Percentiles rank a stretch among this genome's conserved stretches.
Evolutionary conservation across 1,140 invertebrate species (phyloP).

Genomic region (Orchesella cincta): DNA sequence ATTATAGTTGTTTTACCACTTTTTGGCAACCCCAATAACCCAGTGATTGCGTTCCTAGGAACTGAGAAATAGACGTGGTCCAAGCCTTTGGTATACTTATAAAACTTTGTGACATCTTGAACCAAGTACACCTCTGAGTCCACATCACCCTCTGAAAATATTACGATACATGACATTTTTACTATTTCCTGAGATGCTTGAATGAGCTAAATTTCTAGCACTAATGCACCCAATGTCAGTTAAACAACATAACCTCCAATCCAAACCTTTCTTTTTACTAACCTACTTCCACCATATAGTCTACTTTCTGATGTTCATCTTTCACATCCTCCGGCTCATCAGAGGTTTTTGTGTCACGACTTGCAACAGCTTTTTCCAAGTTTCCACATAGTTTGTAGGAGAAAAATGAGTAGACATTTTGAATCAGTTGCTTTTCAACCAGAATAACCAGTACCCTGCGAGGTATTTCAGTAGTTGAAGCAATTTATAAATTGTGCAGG

Average conservation of each 20-base stretch:
- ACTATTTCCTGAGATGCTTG: too few species aligned
- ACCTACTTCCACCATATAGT: slow-evolving; percentile 23
- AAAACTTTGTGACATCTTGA: slow-evolving; percentile 18
- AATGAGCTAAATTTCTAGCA: too few species aligned
- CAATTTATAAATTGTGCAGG: too few species aligned
- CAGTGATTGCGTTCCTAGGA: not conserved
- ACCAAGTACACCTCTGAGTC: slow-evolving; percentile 11
- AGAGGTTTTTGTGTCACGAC: not conserved
- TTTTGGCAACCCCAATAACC: slow-evolving; percentile 9
- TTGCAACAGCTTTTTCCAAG: not conserved
- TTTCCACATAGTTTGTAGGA: not conserved
- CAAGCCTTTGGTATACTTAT: not conserved
- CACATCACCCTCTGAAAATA: not conserved
- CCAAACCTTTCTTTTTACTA: not conserved
- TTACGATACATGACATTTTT: not conserved
- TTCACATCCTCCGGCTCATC: slow-evolving; percentile 29
- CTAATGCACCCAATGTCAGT: too few species aligned
- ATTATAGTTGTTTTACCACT: not conserved
- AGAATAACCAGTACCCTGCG: not conserved
- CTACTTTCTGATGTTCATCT: not conserved
- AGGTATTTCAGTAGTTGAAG: too few species aligned
- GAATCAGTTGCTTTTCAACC: not conserved
- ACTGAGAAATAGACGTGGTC: slow-evolving; percentile 24
- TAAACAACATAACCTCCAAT: too few species aligned
- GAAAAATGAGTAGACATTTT: not conserved